These are phyloP conservation scores for Scaptomyza reducta DNA, from an alignment of 2,888 invertebrate genomes.

Conservation along the genomic window DNA sequence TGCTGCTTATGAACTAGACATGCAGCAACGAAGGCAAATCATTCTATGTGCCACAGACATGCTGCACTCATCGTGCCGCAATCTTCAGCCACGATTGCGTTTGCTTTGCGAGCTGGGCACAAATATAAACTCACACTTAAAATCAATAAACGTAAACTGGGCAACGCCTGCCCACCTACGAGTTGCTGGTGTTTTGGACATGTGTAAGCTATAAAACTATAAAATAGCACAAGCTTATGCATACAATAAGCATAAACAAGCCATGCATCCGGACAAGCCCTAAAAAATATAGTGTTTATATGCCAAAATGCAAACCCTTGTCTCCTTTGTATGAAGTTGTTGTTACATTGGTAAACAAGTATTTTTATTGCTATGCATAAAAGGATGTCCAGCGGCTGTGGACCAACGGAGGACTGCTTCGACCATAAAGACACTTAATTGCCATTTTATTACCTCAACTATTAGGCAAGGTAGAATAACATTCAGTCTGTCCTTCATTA, in stretches of 20 bases:
- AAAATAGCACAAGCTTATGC: slow-evolving; percentile 75
- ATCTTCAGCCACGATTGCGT: slow-evolving; percentile 14
- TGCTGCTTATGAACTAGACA: slow-evolving; percentile 70
- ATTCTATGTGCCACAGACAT: slow-evolving; percentile 24
- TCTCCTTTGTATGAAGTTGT: slow-evolving; percentile 69
- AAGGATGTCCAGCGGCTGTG: slow-evolving; percentile 68
- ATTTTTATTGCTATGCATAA: slow-evolving; percentile 75
- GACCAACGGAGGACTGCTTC: slow-evolving; percentile 41
- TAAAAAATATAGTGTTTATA: slow-evolving; percentile 41
- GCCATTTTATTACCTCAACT: slow-evolving; percentile 77
- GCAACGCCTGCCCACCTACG: slow-evolving; percentile 65
- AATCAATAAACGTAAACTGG: slow-evolving; percentile 75
- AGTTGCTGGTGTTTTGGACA: slow-evolving; percentile 39
- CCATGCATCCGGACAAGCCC: slow-evolving; percentile 35
- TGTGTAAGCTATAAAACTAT: slow-evolving; percentile 68
- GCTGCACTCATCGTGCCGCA: slow-evolving; percentile 32
- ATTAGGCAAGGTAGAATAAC: slow-evolving; percentile 54
- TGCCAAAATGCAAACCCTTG: slow-evolving; percentile 13
- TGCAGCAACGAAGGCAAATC: slow-evolving; percentile 53
- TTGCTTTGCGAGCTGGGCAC: slow-evolving; percentile 23
- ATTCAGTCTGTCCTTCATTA: slow-evolving; percentile 59
- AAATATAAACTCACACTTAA: slow-evolving; percentile 75
- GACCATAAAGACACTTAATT: slow-evolving; percentile 74
- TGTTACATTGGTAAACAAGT: slow-evolving; percentile 76
- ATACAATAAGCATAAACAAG: slow-evolving; percentile 70